These are phyloP conservation scores for Puffinus mauretanicus DNA, from an alignment of 2,113 vertebrate genomes.

Conservation along the genomic window DNA sequence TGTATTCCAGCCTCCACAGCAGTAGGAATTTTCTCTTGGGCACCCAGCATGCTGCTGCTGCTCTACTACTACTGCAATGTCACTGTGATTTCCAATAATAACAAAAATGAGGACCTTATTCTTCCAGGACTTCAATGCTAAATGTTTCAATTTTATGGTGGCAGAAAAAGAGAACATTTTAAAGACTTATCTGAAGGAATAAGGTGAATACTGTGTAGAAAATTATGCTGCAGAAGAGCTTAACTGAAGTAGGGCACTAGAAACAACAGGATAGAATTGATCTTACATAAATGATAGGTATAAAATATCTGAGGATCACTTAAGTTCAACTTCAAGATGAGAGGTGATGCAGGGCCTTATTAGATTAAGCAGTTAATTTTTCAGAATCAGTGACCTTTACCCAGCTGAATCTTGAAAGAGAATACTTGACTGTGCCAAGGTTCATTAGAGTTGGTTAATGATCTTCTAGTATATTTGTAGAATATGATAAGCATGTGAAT, in stretches of 20 bases:
- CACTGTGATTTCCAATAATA: neutral
- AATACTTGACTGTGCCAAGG: neutral
- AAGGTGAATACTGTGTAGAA: neutral
- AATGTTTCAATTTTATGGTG: neutral
- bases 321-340: neutral
- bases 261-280: neutral
- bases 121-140: neutral
- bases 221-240: neutral
- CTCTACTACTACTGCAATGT: neutral
- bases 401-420: neutral
- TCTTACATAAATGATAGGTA: neutral
- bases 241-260: neutral
- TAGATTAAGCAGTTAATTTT: neutral
- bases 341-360: neutral
- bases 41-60: neutral
- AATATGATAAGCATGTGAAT: neutral
- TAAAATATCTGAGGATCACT: neutral
- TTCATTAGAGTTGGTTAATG: constrained; percentile 33
- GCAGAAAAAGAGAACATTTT: neutral
- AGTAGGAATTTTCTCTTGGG: neutral
- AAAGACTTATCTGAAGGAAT: neutral
- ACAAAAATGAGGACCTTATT: neutral
- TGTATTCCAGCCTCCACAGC: neutral
- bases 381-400: neutral
- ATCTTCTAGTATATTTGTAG: neutral